phyloP scores from a whole-genome alignment of 1,140 invertebrate genomes.

The Polypedilum pembai region DNA sequence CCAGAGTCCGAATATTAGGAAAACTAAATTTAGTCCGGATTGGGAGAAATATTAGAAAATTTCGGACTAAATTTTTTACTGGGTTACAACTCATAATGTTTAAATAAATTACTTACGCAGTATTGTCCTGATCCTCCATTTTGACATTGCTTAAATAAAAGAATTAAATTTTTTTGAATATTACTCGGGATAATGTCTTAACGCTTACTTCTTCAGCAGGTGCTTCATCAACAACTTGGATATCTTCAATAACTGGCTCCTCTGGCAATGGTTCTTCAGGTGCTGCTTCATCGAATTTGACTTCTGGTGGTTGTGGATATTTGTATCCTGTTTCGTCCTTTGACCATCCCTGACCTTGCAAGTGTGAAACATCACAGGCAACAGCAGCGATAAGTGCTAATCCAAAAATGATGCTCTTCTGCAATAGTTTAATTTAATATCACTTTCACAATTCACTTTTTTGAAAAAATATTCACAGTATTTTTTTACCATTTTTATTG shows the following conservation, averaged over 20 bases:
- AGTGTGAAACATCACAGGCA: neutral
- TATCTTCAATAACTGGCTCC: neutral
- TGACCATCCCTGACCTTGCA: neutral
- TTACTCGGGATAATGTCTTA: no score
- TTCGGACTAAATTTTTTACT: no score
- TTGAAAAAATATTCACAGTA: neutral
- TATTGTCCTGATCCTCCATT: no score
- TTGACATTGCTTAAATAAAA: no score
- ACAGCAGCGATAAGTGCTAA: neutral
- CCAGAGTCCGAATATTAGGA: no score
- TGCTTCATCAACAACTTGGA: neutral
- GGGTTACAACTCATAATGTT: no score
- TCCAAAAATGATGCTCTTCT: neutral
- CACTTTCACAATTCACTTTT: neutral
- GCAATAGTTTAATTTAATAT: neutral
- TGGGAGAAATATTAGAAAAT: no score
- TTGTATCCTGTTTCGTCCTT: neutral
- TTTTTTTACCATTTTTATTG: neutral
- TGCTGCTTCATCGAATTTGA: neutral
- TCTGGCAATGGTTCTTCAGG: neutral
- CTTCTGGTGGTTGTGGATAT: neutral
- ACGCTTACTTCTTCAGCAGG: neutral
- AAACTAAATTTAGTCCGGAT: no score
- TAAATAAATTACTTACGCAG: no score
- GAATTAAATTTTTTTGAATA: no score